Evolutionary conservation across 23 tunicate species (phyloP).

Genomic region (Phallusia fumigata): DNA sequence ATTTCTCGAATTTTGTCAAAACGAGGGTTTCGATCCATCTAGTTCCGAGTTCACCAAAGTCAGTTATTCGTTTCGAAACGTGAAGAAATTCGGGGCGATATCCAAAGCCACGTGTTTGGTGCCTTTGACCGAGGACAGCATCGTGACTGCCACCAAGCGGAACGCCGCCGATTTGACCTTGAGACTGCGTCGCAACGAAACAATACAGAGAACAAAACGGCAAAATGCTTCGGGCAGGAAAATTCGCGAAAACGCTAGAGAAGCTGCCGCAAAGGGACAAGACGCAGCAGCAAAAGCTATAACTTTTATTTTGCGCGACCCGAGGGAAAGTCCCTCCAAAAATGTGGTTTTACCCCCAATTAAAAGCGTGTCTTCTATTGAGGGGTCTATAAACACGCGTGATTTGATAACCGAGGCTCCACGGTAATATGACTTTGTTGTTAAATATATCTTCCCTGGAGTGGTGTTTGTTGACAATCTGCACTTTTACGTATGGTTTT

Average conservation of each 20-base stretch:
- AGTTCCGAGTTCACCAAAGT: background rate
- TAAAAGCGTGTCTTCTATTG: background rate
- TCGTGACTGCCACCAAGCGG: background rate
- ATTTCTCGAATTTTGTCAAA: background rate
- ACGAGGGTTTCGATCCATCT: conserved; percentile 1
- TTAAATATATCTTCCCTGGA: too few relatives aligned
- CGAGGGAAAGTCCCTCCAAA: background rate
- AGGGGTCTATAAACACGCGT: background rate
- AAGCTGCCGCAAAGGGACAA: background rate
- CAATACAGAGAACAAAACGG: background rate
- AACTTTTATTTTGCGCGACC: background rate
- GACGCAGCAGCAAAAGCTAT: background rate
- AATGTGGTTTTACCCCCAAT: background rate
- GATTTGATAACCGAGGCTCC: background rate
- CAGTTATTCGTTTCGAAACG: background rate
- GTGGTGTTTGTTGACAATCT: too few relatives aligned
- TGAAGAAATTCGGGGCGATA: background rate
- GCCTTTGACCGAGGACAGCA: background rate
- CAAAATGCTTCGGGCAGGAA: background rate
- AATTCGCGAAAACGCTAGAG: background rate
- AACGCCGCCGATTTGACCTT: background rate
- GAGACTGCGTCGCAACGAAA: background rate
- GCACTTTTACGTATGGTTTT: too few relatives aligned
- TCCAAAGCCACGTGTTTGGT: background rate
- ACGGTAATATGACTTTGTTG: too few relatives aligned